Evolutionary conservation across 2,113 vertebrate genomes (phyloP), one percentile per base, ranked within the genome.

Genomic region (Phaetusa simplex): DNA sequence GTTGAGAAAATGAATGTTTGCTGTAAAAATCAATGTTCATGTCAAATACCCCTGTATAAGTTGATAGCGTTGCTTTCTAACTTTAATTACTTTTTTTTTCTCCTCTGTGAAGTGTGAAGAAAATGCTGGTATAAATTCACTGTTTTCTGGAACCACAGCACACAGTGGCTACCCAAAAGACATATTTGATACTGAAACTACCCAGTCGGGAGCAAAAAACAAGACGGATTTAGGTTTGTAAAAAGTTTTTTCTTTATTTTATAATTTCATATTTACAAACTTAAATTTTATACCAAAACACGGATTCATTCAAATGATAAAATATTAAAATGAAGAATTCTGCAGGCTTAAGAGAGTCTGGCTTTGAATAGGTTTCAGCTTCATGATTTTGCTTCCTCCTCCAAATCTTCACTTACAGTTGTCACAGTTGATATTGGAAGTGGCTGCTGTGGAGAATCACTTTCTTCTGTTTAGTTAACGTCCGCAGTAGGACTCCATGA

Each of bases 201-300:
- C 95, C 30, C 79, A 93, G 56, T 93, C 96, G 36, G 94, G 85
- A 91, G 22, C 58, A 40, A 62, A 91, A 82, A 36, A 3, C 64
- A 62, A 86, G 53, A 59, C 74, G 71, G 82, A 97, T 86, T 97
- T 97, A 98, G 97, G 98, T 98, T 95, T 90, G 97, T 97, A 78
- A 71, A 21, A 69, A 36, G 12, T 10, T 91, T 86, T 91, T 82
- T 66, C 16, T 89, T 61, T 72, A 22, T 62, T 38, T 47, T 27
- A 1, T n/a, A 2, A 69, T 76, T 82, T 92, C 0, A 0, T 76
- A 22, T 76, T 87, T 91, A 64, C 23, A 32, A 29, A 79, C 43
- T n/a, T 34, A 20, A 40, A 3, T 64, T 52, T 88, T 78, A 56
- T 56, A 65, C 14, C 17, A 40, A 59, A 92, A 11, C n/a, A 58